Percentiles rank a stretch among this genome's conserved stretches.
Evolutionary conservation across 2,113 vertebrate species (phyloP).

Genomic region (Protomyctophum bolini): DNA sequence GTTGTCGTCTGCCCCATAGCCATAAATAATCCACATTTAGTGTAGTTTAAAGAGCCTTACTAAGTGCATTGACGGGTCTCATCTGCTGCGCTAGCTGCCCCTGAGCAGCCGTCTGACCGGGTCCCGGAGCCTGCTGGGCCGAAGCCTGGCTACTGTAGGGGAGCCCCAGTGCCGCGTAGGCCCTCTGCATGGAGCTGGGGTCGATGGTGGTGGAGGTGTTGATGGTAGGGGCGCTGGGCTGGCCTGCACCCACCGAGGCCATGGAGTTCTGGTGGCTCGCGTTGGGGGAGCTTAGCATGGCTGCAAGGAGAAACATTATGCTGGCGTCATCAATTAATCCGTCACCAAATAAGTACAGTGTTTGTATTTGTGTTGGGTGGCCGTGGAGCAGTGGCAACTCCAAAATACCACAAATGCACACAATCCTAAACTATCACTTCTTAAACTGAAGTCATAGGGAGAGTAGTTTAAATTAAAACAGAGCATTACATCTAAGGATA

Average conservation of each 20-base stretch:
- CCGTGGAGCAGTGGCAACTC: background rate
- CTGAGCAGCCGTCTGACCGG: slow-evolving; percentile 82
- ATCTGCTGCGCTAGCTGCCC: slow-evolving; percentile 88
- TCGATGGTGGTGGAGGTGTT: slow-evolving; percentile 94
- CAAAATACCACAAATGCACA: background rate
- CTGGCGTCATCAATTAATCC: too few species aligned
- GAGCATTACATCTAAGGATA: slow-evolving; percentile 33
- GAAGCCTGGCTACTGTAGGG: slow-evolving; percentile 94
- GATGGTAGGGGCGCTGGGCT: slow-evolving; percentile 85
- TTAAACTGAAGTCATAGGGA: slow-evolving; percentile 16
- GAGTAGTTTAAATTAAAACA: slow-evolving; percentile 25
- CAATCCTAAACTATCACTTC: slow-evolving; percentile 4
- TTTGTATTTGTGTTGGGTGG: background rate
- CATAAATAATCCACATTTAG: too few species aligned
- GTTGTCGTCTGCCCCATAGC: too few species aligned
- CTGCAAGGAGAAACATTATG: slow-evolving; percentile 65
- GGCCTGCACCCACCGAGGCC: slow-evolving; percentile 87
- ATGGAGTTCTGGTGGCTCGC: slow-evolving; percentile 89
- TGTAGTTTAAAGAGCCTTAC: slow-evolving; percentile 66
- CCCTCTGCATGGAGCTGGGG: slow-evolving; percentile 98
- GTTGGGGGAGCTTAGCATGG: slow-evolving; percentile 91
- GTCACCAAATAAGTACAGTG: background rate
- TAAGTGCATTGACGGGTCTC: slow-evolving; percentile 88
- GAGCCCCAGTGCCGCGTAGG: slow-evolving; percentile 95
- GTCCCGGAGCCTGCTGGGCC: slow-evolving; percentile 82